Evolutionary conservation across 2,113 vertebrate species (phyloP), one percentile per base, ranked within the genome.

Genomic region (Redunca redunca): DNA sequence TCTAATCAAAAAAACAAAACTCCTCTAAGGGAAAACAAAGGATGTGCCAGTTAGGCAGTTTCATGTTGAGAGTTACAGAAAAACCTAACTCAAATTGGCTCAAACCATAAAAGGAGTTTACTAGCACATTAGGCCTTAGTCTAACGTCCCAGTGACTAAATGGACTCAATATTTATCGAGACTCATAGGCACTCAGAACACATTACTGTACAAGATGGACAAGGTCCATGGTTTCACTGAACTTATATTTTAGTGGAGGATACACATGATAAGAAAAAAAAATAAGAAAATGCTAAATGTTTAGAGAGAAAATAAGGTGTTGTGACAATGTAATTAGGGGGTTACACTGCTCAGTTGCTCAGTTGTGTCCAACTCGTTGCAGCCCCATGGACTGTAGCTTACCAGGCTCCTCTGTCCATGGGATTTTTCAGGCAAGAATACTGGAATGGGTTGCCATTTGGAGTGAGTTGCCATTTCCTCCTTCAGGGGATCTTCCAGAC

Each of bases 281-380:
- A 11, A 10, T 1, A 67, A 81, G 88, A 74, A 77, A 88, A 46
- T 33, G 48, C 84, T 91, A 62, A 83, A 26, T 26, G 40, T 88
- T 91, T 58, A 2, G 83, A 94, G 48, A 82, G 21, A 81, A n/a
- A 52, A 62, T 60, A 23, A 77, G 12, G 7, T 5, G 5, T 26
- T 48, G 11, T 50, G 30, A 36, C 28, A 25, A 60, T 33, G 46
- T 74, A n/a, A 86, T 25, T n/a, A 99, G 98, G 84, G 99, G 99
- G 98, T 98, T 99, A 93, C 40, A 43, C n/a, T 40, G 67, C n/a
- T 40, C 19, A 40, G n/a, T 23, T 6, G n/a, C 67, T 77, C 71
- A 77, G 36, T 77, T 6, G 0, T 77, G 40, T 43, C 19, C 71
- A 4, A 43, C 36, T 74, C 71, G 43, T 43, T 77, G 71, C 0